Evolutionary conservation across 2,113 vertebrate species (phyloP), one percentile per base, ranked within the genome.

Genomic region (Xiphorhynchus elegans): DNA sequence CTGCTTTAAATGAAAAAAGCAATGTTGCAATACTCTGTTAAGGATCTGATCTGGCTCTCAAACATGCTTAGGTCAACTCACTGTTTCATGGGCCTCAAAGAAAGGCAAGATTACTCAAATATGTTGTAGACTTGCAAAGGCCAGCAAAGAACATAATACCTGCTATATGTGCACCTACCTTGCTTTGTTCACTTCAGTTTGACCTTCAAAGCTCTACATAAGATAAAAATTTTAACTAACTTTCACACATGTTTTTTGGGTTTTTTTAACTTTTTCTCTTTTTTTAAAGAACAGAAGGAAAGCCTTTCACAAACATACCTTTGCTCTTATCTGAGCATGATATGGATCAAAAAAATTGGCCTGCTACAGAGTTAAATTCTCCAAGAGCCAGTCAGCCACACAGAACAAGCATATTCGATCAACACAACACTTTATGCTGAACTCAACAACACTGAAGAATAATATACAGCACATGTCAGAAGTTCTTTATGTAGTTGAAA

Each of bases 1-100:
- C 75, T 86, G 39, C 11, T 86, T 92, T 69, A 92, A 93, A 94
- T 77, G 60, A 76, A 93, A 93, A 80, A 80, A 29, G 15, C 28
- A 84, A 59, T 2, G 3, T 39, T 89, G 55, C 55, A 76, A 35
- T 59, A 55, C 28, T 66, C 20, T 15, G 12, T 74, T 55, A 89
- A 80, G 47, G 35, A 89, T 31, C 56, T 75, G 64, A 64, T 66
- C 47, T 90, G 76, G 75, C 50, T 88, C 17, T 92, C 46, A 84
- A 47, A 10, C 39, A 29, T 35, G 26, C 37, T 83, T 55, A 72
- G 55, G 49, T 69, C 40, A 91, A 25, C 31, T 79, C 0, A 0
- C 6, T 28, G 23, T 66, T 95, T 74, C 76, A 49, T 12, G 23
- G 40, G 23, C 58, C 49, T 95, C 33, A 66, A 20, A 91, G 58